Percentiles rank a stretch among this genome's conserved stretches.
phyloP scores from a whole-genome alignment of 2,797 vertebrate genomes.

The Psittacula echo region DNA sequence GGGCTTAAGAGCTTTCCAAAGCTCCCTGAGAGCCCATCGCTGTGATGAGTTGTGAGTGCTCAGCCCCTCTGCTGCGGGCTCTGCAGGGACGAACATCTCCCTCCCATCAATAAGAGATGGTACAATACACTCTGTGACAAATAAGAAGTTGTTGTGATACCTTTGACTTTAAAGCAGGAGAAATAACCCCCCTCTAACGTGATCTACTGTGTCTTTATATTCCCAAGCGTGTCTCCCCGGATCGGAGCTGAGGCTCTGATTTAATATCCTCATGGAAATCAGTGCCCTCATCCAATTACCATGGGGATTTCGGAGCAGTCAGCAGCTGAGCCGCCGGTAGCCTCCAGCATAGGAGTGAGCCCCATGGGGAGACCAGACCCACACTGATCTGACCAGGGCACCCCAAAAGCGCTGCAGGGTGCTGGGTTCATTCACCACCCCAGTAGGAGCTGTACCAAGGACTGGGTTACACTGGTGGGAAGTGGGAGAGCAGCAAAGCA shows the following conservation, averaged over 20 bases:
- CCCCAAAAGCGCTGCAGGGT: not conserved
- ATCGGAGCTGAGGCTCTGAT: constrained; percentile 69
- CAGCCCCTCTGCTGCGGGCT: not conserved
- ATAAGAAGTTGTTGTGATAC: constrained; percentile 20
- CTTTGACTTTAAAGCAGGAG: constrained; percentile 56
- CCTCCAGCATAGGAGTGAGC: not conserved
- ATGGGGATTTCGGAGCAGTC: constrained; percentile 72
- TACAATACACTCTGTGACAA: constrained; percentile 39
- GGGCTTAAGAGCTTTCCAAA: not conserved
- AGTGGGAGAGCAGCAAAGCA: not conserved
- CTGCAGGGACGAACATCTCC: not conserved
- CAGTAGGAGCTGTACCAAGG: not conserved
- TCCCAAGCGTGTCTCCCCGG: constrained; percentile 56
- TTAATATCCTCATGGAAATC: constrained; percentile 73
- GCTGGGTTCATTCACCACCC: not conserved
- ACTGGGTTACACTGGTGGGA: not conserved
- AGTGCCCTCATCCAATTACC: constrained; percentile 79
- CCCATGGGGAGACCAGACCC: not conserved
- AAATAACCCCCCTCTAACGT: constrained; percentile 31
- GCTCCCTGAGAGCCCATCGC: fast-evolving
- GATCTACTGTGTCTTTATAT: constrained; percentile 69
- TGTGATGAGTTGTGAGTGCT: not conserved
- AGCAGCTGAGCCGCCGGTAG: constrained; percentile 56
- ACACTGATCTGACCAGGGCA: not conserved
- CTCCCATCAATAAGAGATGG: not conserved